Evolutionary conservation across 2,888 invertebrate genomes (phyloP).

Genomic region (Panorpa germanica): DNA sequence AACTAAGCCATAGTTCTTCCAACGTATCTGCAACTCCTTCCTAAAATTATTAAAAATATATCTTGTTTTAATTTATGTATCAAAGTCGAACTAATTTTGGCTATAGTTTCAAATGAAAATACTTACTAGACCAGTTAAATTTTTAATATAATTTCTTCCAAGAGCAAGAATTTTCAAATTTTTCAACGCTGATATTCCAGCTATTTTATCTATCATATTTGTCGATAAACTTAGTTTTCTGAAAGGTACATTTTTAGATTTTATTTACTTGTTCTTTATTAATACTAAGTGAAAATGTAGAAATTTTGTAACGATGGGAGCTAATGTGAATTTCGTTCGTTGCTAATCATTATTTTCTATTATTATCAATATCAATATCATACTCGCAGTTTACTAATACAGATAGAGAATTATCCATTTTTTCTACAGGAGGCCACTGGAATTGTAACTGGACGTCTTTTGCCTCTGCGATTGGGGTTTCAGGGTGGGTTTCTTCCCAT

Average conservation of each 20-base stretch:
- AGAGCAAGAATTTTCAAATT: conserved; percentile 60
- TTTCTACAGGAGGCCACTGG: conserved; percentile 75
- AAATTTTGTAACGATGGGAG: too few relatives aligned
- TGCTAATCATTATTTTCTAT: not conserved
- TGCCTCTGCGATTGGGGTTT: conserved; percentile 33
- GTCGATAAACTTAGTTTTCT: conserved; percentile 72
- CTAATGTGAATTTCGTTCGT: conserved; percentile 5
- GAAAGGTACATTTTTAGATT: too few relatives aligned
- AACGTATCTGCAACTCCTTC: conserved; percentile 67
- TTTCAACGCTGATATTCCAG: conserved; percentile 57
- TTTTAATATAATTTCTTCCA: conserved; percentile 75
- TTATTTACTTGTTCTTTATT: too few relatives aligned
- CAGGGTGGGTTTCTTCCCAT: conserved; percentile 61
- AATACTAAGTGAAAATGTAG: too few relatives aligned
- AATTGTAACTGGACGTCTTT: conserved; percentile 58
- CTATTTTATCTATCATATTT: conserved; percentile 74
- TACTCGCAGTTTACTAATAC: conserved; percentile 53
- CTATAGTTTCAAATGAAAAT: not conserved
- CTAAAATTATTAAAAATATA: conserved; percentile 19
- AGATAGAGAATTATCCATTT: conserved; percentile 66
- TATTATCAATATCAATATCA: conserved; percentile 18
- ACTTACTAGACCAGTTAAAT: conserved; percentile 54
- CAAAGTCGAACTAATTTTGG: not conserved
- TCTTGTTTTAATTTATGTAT: not conserved
- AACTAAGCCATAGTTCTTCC: conserved; percentile 78